Evolutionary conservation across 2,113 vertebrate species (phyloP).

Genomic region (Turdus rufiventris): DNA sequence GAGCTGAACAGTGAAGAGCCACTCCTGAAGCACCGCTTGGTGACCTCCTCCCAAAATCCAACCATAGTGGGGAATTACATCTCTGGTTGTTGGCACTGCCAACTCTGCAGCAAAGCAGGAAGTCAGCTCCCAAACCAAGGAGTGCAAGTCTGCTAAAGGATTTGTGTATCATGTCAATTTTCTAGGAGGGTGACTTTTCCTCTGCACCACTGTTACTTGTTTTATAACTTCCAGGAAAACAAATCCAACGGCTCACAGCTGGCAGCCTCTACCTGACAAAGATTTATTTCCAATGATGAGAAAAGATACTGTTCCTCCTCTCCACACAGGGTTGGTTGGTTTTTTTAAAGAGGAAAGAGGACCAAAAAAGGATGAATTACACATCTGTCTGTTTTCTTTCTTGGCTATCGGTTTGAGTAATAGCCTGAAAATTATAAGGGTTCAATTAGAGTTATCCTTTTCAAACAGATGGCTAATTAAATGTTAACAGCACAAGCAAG

Average conservation of each 20-base stretch:
- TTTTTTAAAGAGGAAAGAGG: not conserved
- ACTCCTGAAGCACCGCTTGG: not conserved
- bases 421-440: not conserved
- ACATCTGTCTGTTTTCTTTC: not conserved
- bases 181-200: not conserved
- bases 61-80: not conserved
- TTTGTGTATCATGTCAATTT: not conserved
- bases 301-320: not conserved
- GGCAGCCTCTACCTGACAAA: not conserved
- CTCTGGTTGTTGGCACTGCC: not conserved
- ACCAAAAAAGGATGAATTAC: not conserved
- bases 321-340: not conserved
- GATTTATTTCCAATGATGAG: not conserved
- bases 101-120: not conserved
- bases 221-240: not conserved
- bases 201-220: not conserved
- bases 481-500: not conserved
- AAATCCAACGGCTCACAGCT: not conserved
- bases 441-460: not conserved
- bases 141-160: not conserved
- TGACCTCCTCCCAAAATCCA: not conserved
- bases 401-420: not conserved
- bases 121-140: not conserved
- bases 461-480: constrained; percentile 23
- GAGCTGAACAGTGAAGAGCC: not conserved